These are phyloP conservation scores for Sarcoramphus papa DNA, from an alignment of 2,797 vertebrate genomes.

Conservation along the genomic window DNA sequence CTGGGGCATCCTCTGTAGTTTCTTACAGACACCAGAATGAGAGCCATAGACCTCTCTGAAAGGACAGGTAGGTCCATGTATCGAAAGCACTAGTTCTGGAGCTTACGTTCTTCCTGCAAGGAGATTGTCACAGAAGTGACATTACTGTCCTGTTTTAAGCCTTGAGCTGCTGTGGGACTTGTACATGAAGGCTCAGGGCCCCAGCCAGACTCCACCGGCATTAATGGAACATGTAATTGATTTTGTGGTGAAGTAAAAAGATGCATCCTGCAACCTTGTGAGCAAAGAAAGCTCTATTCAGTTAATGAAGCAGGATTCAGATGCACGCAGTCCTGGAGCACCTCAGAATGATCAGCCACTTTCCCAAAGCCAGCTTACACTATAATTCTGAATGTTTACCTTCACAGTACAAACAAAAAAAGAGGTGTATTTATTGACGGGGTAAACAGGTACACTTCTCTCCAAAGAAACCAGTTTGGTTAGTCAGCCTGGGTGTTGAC, in stretches of 20 bases:
- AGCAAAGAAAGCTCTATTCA: background rate
- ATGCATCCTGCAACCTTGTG: background rate
- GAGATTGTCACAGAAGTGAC: background rate
- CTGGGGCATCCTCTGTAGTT: background rate
- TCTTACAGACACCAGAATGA: background rate
- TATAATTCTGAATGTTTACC: background rate
- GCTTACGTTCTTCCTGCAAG: background rate
- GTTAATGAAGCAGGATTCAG: background rate
- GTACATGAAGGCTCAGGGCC: rapidly evolving
- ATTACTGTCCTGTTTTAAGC: background rate
- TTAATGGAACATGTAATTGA: background rate
- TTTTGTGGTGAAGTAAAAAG: background rate
- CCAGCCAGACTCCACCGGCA: background rate
- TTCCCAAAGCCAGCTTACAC: background rate
- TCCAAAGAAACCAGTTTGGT: constrained; percentile 47
- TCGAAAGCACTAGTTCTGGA: background rate
- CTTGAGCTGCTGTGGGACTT: background rate
- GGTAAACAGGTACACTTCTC: constrained; percentile 21
- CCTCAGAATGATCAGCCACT: background rate
- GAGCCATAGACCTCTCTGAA: background rate
- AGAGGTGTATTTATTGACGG: background rate
- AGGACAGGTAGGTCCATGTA: background rate
- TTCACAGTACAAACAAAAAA: background rate
- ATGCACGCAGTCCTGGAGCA: background rate
- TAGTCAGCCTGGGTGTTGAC: constrained; percentile 61